phyloP scores from a whole-genome alignment of 2,113 vertebrate species.

The Phrynosoma platyrhinos region DNA sequence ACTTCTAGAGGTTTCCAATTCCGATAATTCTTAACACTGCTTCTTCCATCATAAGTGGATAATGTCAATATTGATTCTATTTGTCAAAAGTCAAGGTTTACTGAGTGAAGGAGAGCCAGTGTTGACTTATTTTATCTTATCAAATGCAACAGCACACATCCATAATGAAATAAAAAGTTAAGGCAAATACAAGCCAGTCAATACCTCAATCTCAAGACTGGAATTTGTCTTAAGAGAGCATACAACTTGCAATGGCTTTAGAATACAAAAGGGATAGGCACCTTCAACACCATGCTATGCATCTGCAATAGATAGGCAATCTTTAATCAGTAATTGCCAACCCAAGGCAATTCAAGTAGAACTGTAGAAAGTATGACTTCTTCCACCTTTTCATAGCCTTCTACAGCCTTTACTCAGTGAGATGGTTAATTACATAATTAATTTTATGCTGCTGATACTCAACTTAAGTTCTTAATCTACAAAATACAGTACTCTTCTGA shows the following conservation, averaged over 20 bases:
- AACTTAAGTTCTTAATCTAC: not conserved
- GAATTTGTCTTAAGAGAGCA: rapidly evolving
- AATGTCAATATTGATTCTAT: conserved; percentile 12
- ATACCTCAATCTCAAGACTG: conserved; percentile 10
- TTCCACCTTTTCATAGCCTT: conserved; percentile 4
- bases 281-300: not conserved
- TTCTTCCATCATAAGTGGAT: not conserved
- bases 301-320: not conserved
- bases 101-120: not conserved
- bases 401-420: not conserved
- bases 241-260: not conserved
- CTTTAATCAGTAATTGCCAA: not conserved
- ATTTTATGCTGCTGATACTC: not conserved
- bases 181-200: conserved; percentile 3
- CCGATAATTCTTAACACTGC: not conserved
- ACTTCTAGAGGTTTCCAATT: not conserved
- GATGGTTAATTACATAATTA: not conserved
- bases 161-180: conserved; percentile 9
- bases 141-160: conserved; percentile 25
- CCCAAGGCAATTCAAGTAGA: not conserved
- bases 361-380: not conserved
- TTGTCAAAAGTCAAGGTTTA: conserved; percentile 11
- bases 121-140: conserved; percentile 5
- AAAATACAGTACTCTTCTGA: not conserved
- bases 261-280: not conserved